phyloP scores from a whole-genome alignment of 2,888 invertebrate species.

The Ophion ventricosus region DNA sequence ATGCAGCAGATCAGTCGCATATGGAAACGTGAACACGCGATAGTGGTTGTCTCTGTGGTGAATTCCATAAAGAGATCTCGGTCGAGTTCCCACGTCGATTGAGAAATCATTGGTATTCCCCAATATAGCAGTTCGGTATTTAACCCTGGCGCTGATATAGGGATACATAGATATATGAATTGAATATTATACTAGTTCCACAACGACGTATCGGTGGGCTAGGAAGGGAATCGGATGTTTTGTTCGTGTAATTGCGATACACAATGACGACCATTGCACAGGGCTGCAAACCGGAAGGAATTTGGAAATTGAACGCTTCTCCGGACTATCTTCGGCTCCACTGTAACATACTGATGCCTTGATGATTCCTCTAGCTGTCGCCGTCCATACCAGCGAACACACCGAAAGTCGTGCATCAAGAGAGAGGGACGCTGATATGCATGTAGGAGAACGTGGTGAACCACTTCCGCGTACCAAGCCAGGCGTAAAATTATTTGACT shows the following conservation, averaged over 20 bases:
- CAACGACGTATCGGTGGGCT: constrained; percentile 5
- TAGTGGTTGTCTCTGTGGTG: constrained; percentile 39
- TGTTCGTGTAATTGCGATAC: constrained; percentile 56
- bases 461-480: constrained; percentile 8
- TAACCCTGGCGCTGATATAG: constrained; percentile 18
- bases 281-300: constrained; percentile 47
- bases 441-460: constrained; percentile 11
- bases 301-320: constrained; percentile 45
- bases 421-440: constrained; percentile 9
- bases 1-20: neutral
- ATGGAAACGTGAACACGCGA: neutral
- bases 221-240: constrained; percentile 42
- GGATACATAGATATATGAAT: constrained; percentile 27
- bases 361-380: constrained; percentile 27
- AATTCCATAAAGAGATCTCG: constrained; percentile 47
- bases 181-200: constrained; percentile 4
- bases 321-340: constrained; percentile 9
- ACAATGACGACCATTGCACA: constrained; percentile 37
- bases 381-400: constrained; percentile 3
- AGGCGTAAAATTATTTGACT: constrained; percentile 34
- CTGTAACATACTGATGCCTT: constrained; percentile 1
- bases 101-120: constrained; percentile 56
- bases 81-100: constrained; percentile 44
- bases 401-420: constrained; percentile 7
- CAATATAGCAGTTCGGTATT: constrained; percentile 57